Percentiles rank a stretch among this genome's conserved stretches.
Conservation (phyloP, 2,797 vertebrate genomes). For the Notoglanidium macrostoma region DNA sequence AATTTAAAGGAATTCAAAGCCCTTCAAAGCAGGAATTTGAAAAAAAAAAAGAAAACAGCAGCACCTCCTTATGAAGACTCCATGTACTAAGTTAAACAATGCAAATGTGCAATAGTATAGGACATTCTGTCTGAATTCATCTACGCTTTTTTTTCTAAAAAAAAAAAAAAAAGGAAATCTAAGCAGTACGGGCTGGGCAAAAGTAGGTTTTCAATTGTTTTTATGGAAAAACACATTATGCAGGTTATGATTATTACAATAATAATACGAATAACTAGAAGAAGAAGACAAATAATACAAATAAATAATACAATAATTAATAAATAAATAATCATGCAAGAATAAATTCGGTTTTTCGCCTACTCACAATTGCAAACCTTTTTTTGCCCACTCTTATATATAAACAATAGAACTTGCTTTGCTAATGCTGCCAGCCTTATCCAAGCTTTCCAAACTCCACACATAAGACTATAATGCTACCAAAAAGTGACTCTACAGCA, state of each 20-base stretch:
- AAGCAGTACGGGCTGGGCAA: neutral
- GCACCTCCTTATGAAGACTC: neutral
- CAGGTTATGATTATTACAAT: too few species aligned
- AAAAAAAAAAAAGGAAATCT: neutral
- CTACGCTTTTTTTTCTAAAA: neutral
- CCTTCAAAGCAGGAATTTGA: slow-evolving; percentile 5
- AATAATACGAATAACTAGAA: too few species aligned
- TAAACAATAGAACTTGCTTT: neutral
- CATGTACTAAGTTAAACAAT: neutral
- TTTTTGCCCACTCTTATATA: neutral
- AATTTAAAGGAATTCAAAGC: slow-evolving; percentile 18
- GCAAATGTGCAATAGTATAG: neutral
- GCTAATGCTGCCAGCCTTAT: neutral
- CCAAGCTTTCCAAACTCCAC: neutral
- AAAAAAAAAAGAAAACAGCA: neutral
- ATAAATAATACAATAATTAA: too few species aligned
- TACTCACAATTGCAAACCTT: too few species aligned
- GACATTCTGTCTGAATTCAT: neutral
- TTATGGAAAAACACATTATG: too few species aligned
- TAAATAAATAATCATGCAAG: too few species aligned
- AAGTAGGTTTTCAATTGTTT: too few species aligned
- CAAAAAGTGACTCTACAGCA: neutral
- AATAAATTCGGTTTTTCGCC: too few species aligned
- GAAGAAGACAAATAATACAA: too few species aligned
- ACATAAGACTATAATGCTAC: neutral